phyloP scores from a whole-genome alignment of 2,888 invertebrate species.

The Agrilus mali region DNA sequence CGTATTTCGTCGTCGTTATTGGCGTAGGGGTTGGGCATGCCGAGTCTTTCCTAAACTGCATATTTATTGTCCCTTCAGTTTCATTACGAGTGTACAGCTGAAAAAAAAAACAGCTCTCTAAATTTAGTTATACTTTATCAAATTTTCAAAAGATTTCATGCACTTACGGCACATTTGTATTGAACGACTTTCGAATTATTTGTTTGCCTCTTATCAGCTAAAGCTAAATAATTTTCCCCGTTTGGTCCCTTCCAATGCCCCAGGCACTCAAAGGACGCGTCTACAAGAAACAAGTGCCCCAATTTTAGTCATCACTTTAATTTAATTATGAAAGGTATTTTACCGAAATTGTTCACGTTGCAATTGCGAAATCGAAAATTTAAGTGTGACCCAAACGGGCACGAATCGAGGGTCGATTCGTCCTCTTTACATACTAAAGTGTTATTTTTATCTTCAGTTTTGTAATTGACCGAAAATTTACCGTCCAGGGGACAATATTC shows the following conservation, averaged over 20 bases:
- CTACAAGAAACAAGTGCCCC: slow-evolving; percentile 24
- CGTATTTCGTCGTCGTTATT: slow-evolving; percentile 37
- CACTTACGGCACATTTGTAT: slow-evolving; percentile 48
- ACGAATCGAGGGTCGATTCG: slow-evolving; percentile 45
- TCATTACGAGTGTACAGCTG: slow-evolving; percentile 39
- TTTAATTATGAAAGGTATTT: too few species aligned
- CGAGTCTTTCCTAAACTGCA: slow-evolving; percentile 51
- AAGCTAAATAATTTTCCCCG: slow-evolving; percentile 43
- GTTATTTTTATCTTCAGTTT: slow-evolving; percentile 35
- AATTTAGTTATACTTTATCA: background rate
- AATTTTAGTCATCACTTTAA: too few species aligned
- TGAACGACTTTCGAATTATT: slow-evolving; percentile 33
- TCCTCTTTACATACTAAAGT: slow-evolving; percentile 40
- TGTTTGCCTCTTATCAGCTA: slow-evolving; percentile 38
- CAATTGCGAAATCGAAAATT: slow-evolving; percentile 44
- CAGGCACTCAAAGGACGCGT: slow-evolving; percentile 47
- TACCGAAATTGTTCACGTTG: slow-evolving; percentile 42
- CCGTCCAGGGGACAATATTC: slow-evolving; percentile 53
- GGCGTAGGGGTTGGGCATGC: slow-evolving; percentile 46
- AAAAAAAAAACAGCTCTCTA: slow-evolving; percentile 7
- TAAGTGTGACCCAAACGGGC: slow-evolving; percentile 46
- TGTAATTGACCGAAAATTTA: slow-evolving; percentile 44
- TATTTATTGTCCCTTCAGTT: slow-evolving; percentile 38
- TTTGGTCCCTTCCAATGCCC: slow-evolving; percentile 48
- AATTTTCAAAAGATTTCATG: background rate